Percentiles rank a stretch among this genome's conserved stretches.
Conservation (phyloP, 2,888 invertebrate species). For the Leptogaster cylindrica region DNA sequence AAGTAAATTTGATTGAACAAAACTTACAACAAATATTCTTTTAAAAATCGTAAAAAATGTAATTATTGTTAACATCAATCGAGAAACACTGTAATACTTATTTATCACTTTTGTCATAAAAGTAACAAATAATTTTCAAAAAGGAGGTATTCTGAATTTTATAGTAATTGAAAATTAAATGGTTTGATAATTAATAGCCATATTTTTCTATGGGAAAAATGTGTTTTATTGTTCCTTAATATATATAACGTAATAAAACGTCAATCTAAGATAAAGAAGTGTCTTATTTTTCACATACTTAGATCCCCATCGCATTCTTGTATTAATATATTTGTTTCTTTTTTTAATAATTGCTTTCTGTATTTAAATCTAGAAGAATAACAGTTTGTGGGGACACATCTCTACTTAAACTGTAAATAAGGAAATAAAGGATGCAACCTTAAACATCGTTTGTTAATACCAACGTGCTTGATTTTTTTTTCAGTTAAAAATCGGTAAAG, state of each 20-base stretch:
- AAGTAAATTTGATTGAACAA: too few relatives aligned
- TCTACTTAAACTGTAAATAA: conserved; percentile 20
- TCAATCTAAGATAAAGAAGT: background rate
- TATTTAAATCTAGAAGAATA: conserved; percentile 15
- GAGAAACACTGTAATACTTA: too few relatives aligned
- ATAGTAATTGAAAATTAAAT: too few relatives aligned
- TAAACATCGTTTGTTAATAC: conserved; percentile 43
- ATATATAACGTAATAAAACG: conserved; percentile 7
- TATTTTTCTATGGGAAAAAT: background rate
- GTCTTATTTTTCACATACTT: too few relatives aligned
- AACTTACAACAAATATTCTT: too few relatives aligned
- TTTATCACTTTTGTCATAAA: too few relatives aligned
- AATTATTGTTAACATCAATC: too few relatives aligned
- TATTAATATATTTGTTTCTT: background rate
- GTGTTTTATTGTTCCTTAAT: background rate
- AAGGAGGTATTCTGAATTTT: too few relatives aligned
- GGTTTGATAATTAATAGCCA: too few relatives aligned
- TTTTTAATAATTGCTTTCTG: background rate
- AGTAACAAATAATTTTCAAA: too few relatives aligned
- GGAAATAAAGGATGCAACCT: conserved; percentile 4
- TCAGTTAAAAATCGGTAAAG: background rate
- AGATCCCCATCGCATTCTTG: too few relatives aligned
- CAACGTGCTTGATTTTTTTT: conserved; percentile 11
- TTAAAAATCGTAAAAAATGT: too few relatives aligned
- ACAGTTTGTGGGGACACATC: conserved; percentile 16